A percentile compares a stretch with the other conserved stretches of the same genome.
Evolutionary conservation across 2,888 invertebrate genomes (phyloP).

Genomic region (Lepas anatifera): DNA sequence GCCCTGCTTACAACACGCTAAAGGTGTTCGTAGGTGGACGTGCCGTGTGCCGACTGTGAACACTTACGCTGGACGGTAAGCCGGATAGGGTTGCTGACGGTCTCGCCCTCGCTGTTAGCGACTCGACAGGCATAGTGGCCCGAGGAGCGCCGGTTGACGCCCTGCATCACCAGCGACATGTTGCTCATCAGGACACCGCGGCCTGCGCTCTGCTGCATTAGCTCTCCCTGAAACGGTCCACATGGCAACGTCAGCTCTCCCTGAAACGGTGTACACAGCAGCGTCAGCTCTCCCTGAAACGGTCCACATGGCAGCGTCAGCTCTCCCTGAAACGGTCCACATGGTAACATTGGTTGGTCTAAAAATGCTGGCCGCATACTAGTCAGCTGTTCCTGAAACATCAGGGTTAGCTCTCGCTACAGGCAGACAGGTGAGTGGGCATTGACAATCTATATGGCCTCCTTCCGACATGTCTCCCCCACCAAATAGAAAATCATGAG

Average conservation of each 20-base stretch:
- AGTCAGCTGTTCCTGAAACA: conserved; percentile 54
- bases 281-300: conserved; percentile 55
- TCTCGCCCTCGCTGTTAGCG: conserved; percentile 78
- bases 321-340: too few species aligned
- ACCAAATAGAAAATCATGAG: too few species aligned
- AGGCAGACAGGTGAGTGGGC: too few species aligned
- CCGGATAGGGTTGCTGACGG: conserved; percentile 66
- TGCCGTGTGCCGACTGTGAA: too few species aligned
- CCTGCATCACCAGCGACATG: conserved; percentile 75
- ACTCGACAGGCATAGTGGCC: conserved; percentile 87
- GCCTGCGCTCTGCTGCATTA: conserved; percentile 65
- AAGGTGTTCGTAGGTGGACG: too few species aligned
- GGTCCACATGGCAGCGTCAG: too few species aligned
- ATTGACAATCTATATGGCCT: too few species aligned
- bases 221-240: conserved; percentile 48
- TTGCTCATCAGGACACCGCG: conserved; percentile 80
- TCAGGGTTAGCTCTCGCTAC: too few species aligned
- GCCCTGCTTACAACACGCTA: too few species aligned
- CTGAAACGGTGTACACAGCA: conserved; percentile 71
- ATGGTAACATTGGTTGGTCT: conserved; percentile 62
- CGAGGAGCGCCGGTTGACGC: conserved; percentile 70
- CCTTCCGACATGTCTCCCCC: too few species aligned
- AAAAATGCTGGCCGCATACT: conserved; percentile 70
- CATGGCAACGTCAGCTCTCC: too few species aligned
- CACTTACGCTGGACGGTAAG: conserved; percentile 81